A percentile compares a stretch with the other conserved stretches of the same genome.
phyloP scores from a whole-genome alignment of 1,140 invertebrate species.

The Rhopalosiphum padi region DNA sequence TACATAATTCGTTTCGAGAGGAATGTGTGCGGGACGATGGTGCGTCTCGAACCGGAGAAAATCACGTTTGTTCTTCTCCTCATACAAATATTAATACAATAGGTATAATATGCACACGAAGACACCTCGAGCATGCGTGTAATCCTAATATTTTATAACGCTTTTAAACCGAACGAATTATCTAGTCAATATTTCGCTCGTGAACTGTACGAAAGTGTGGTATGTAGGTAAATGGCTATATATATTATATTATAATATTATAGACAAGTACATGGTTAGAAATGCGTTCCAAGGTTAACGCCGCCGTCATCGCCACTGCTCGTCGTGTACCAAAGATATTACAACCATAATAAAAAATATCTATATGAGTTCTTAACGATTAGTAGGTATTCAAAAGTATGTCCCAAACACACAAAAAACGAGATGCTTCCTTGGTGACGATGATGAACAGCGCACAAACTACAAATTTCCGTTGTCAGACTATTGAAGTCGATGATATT shows the following conservation, averaged over 20 bases:
- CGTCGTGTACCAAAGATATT: background rate
- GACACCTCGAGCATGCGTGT: background rate
- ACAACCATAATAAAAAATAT: background rate
- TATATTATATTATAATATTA: background rate
- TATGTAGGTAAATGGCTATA: background rate
- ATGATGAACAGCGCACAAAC: background rate
- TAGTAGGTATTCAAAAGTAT: background rate
- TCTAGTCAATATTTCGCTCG: background rate
- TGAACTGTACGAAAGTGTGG: background rate
- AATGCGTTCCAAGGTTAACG: conserved; percentile 19
- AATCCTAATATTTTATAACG: background rate
- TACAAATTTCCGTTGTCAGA: background rate
- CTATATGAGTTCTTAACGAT: background rate
- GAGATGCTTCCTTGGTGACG: background rate
- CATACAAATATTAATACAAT: background rate
- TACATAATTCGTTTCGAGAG: background rate
- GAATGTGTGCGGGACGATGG: background rate
- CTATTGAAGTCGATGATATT: background rate
- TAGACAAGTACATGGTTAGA: background rate
- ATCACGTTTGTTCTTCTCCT: background rate
- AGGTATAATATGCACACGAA: background rate
- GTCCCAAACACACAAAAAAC: background rate
- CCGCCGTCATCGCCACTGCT: background rate
- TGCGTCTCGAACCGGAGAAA: background rate
- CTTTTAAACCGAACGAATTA: background rate